Evolutionary conservation across 2,888 invertebrate species (phyloP).

Genomic region (Cancer borealis): DNA sequence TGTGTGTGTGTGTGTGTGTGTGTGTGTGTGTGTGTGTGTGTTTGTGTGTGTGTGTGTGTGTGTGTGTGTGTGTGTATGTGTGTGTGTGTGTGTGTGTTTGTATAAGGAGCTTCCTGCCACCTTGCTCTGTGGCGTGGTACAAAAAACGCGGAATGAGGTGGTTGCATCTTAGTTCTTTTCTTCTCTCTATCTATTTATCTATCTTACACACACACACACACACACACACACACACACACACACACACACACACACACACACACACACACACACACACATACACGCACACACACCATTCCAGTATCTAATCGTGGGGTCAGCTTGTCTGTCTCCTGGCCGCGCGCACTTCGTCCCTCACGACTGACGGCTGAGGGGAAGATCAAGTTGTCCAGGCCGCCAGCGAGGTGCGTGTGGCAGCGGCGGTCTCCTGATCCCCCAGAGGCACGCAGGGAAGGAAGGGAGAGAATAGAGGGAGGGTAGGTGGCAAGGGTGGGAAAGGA

Average conservation of each 20-base stretch:
- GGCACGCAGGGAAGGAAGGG: not conserved
- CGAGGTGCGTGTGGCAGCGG: slow-evolving; percentile 11
- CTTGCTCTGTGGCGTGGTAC: too few relatives aligned
- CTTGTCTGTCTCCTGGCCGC: not conserved
- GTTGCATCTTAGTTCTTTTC: not conserved
- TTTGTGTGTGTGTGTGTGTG: too few relatives aligned
- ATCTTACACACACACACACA: not conserved
- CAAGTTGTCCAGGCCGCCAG: not conserved
- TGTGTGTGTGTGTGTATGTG: too few relatives aligned
- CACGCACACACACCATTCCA: slow-evolving; percentile 2
- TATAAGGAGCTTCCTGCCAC: too few relatives aligned
- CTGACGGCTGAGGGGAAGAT: not conserved
- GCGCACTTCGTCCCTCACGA: not conserved
- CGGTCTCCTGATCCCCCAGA: not conserved
- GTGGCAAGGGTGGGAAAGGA: not conserved
- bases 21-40: too few relatives aligned
- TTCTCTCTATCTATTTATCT: not conserved
- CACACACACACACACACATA: slow-evolving; percentile 9
- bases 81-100: too few relatives aligned
- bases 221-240: not conserved
- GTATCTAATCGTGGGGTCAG: not conserved
- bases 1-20: too few relatives aligned
- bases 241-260: slow-evolving; percentile 26
- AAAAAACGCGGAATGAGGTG: too few relatives aligned
- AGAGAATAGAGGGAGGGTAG: not conserved